A percentile compares a stretch with the other conserved stretches of the same genome.
phyloP scores from a whole-genome alignment of 2,888 invertebrate species.

The Trichopria drosophilae region DNA sequence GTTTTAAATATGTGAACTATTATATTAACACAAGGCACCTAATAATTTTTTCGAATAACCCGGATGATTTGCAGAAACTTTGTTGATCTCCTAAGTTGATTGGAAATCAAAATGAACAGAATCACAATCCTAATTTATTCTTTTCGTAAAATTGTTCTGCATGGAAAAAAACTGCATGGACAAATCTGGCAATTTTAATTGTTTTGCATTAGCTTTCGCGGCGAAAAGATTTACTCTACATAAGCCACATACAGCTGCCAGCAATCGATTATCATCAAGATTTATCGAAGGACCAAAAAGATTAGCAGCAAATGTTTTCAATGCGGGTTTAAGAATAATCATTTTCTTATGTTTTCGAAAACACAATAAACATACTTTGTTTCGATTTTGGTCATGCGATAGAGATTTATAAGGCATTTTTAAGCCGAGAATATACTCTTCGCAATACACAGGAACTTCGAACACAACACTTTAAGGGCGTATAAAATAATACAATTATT shows the following conservation, averaged over 20 bases:
- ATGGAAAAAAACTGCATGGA: too few species aligned
- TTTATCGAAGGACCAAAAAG: background rate
- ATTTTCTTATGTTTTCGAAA: slow-evolving; percentile 3
- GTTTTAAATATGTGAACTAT: too few species aligned
- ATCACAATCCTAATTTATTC: too few species aligned
- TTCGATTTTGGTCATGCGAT: background rate
- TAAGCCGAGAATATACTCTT: background rate
- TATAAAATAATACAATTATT: too few species aligned
- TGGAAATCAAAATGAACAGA: too few species aligned
- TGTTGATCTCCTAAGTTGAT: too few species aligned
- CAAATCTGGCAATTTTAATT: background rate
- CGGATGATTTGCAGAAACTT: too few species aligned
- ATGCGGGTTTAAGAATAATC: background rate
- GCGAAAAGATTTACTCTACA: background rate
- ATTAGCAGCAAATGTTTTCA: background rate
- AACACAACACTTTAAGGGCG: too few species aligned
- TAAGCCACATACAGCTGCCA: background rate
- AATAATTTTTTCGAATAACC: too few species aligned
- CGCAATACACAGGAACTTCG: too few species aligned
- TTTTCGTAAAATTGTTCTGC: too few species aligned
- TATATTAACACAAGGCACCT: too few species aligned
- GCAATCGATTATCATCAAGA: background rate
- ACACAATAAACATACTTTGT: slow-evolving; percentile 4
- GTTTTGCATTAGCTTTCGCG: background rate
- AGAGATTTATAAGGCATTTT: background rate